phyloP scores from a whole-genome alignment of 2,888 invertebrate species.

The Dicyrtomina minuta region DNA sequence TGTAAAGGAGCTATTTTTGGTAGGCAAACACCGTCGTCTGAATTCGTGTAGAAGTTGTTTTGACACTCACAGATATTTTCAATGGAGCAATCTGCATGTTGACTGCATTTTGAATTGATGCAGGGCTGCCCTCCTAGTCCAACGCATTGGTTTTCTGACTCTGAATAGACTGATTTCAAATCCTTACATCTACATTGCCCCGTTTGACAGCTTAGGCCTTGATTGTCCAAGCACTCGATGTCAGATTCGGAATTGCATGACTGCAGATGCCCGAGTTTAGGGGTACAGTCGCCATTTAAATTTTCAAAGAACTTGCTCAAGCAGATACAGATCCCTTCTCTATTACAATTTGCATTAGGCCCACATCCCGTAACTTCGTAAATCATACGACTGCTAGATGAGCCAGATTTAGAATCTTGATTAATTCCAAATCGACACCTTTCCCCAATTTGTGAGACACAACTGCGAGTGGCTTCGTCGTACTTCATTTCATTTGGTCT shows the following conservation, averaged over 20 bases:
- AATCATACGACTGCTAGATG: background rate
- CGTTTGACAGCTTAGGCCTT: background rate
- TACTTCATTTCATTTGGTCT: too few relatives aligned
- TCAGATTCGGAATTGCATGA: background rate
- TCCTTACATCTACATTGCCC: background rate
- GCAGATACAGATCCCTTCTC: constrained; percentile 13
- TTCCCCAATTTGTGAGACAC: too few relatives aligned
- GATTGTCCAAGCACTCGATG: background rate
- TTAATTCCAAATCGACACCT: too few relatives aligned
- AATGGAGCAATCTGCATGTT: background rate
- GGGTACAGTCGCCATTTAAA: background rate
- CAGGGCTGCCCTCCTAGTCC: background rate
- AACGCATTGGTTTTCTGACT: too few relatives aligned
- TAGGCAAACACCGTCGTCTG: background rate
- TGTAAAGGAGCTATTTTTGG: background rate
- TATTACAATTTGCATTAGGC: constrained; percentile 4
- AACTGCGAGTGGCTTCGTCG: too few relatives aligned
- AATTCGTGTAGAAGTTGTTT: background rate
- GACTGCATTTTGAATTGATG: background rate
- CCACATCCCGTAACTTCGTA: constrained; percentile 8
- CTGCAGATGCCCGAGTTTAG: background rate
- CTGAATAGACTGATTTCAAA: background rate
- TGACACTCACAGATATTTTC: background rate
- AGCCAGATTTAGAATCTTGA: background rate
- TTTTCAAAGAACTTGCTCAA: background rate